Conservation (phyloP, 2,113 vertebrate species). For the Anoura caudifer region DNA sequence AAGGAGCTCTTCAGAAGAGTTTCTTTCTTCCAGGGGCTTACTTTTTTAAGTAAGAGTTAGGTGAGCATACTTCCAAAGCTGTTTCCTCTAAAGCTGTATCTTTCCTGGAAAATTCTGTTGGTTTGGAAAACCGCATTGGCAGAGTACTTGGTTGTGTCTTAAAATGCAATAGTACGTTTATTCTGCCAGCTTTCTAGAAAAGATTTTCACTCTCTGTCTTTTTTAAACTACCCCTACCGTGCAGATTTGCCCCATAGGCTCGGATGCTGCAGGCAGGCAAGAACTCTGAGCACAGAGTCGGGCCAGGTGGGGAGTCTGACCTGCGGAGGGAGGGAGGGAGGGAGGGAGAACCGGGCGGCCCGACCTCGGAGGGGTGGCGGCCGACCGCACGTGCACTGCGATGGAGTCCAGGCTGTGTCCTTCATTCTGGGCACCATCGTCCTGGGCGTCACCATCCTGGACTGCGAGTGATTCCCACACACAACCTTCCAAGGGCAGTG, state of each 20-base stretch:
- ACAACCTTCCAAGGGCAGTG: neutral
- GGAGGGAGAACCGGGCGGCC: neutral
- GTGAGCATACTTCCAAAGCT: neutral
- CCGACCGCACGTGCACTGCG: fast-evolving
- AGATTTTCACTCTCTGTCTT: neutral
- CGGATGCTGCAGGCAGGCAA: neutral
- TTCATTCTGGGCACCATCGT: neutral
- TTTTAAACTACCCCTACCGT: neutral
- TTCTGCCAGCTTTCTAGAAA: neutral
- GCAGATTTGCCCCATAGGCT: neutral
- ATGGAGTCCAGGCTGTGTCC: neutral
- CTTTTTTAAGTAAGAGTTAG: neutral
- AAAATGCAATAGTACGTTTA: neutral
- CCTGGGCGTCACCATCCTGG: neutral
- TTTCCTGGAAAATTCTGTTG: neutral
- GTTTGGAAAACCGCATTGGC: neutral
- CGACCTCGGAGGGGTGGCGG: fast-evolving
- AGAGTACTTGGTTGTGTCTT: neutral
- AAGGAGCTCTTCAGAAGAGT: neutral
- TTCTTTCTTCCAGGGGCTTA: neutral
- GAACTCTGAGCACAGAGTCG: neutral
- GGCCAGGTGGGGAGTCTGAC: too few relatives aligned
- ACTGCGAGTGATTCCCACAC: neutral
- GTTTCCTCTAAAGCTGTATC: neutral
- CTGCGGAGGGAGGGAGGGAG: too few relatives aligned